Evolutionary conservation across 2,113 vertebrate genomes (phyloP), one percentile per base, ranked within the genome.

Genomic region (Corydoras maculifer): DNA sequence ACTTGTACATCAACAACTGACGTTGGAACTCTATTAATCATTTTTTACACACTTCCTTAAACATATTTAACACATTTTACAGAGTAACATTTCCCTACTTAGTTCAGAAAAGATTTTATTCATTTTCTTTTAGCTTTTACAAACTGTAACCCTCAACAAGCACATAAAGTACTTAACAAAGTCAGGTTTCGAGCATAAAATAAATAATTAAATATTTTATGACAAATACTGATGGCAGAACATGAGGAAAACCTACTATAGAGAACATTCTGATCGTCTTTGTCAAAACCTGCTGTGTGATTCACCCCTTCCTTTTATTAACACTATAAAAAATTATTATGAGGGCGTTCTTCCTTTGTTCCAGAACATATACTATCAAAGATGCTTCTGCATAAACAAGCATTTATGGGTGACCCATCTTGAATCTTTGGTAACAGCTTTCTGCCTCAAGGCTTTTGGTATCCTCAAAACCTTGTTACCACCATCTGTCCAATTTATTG

Each of bases 341-440:
- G 50, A 35, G 51, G 29, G 30, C 51, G 54, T 14, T 31, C 14
- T 57, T 57, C 13, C 3, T 18, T 57, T 14, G 3, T 18, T 57
- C 54, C 50, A 55, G 53, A 35, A 67, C 51, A 67, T 67, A 55
- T 32, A 57, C 13, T 9, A 67, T 29, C 15, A 67, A 67, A 67
- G 12, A 13, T 57, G 55, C 9, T 55, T 15, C 25, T 57, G 51
- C 65, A 55, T 54, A 15, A 51, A 6, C 7, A 10, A 32, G n/a
- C 51, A 55, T 53, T 53, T 13, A 2, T 53, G 25, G 11, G 9
- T 53, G 25, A 65, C 63, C 50, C 64, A n/a, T 58, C 8, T 66
- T 10, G 13, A 10, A 53, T 10, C 4, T 10, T 53, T 5, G 5
- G 51, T 53, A 53, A 53, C 51, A 53, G 51, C 51, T 53, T 53